Evolutionary conservation across 1,140 invertebrate species (phyloP).

Genomic region (Macrosteles quadrilineatus): DNA sequence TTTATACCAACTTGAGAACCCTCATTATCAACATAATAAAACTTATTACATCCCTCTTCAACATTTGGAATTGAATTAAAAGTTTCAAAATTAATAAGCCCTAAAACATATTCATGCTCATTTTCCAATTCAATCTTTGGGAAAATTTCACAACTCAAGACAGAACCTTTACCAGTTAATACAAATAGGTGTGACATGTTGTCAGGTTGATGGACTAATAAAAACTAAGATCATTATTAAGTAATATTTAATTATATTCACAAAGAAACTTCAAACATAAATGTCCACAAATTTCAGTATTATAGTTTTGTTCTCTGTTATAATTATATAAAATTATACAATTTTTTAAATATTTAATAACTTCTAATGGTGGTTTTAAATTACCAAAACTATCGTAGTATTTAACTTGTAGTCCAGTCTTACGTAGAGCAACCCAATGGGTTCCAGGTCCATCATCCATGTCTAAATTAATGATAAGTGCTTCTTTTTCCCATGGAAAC

Average conservation of each 20-base stretch:
- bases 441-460: conserved; percentile 39
- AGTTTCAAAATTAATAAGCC: not conserved
- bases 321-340: conserved; percentile 19
- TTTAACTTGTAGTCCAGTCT: conserved; percentile 30
- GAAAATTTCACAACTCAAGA: not conserved
- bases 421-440: conserved; percentile 47
- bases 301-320: conserved; percentile 1
- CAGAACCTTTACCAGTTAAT: not conserved
- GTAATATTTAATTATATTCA: too few relatives aligned
- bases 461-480: conserved; percentile 46
- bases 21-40: not conserved
- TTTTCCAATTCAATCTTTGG: not conserved
- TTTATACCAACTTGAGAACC: too few relatives aligned
- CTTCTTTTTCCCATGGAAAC: conserved; percentile 41
- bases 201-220: too few relatives aligned
- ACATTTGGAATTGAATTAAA: conserved; percentile 26
- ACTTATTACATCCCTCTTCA: not conserved
- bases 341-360: conserved; percentile 5
- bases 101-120: not conserved
- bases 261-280: conserved; percentile 5
- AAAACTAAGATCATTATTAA: too few relatives aligned
- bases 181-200: not conserved
- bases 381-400: conserved; percentile 19
- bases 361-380: conserved; percentile 7
- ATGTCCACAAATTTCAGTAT: conserved; percentile 15